Percentiles rank a stretch among this genome's conserved stretches.
phyloP scores from a whole-genome alignment of 2,113 vertebrate genomes.

The Phaetusa simplex region DNA sequence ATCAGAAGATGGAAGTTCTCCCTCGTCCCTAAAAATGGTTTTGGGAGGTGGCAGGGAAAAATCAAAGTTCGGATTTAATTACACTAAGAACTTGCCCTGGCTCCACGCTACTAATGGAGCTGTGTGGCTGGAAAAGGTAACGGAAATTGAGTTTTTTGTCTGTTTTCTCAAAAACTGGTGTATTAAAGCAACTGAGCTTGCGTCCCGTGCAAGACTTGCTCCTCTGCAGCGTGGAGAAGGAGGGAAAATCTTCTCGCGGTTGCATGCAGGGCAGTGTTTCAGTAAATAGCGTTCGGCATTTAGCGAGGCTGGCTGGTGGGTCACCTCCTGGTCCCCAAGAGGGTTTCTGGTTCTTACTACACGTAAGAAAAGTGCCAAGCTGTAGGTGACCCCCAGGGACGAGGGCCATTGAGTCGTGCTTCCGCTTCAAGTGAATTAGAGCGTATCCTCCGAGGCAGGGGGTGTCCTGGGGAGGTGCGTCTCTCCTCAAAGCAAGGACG shows the following conservation, averaged over 20 bases:
- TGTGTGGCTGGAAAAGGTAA: neutral
- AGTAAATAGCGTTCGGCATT: fast-evolving
- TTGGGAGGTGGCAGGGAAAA: neutral
- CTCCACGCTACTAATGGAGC: neutral
- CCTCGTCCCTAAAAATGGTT: neutral
- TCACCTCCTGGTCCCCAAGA: neutral
- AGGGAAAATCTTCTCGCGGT: neutral
- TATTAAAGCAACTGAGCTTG: neutral
- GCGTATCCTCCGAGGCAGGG: fast-evolving
- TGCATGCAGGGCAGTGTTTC: neutral
- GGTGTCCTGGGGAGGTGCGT: fast-evolving
- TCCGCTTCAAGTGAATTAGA: neutral
- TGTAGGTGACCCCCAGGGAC: neutral
- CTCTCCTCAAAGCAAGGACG: neutral
- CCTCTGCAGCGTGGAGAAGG: neutral
- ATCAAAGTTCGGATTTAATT: neutral
- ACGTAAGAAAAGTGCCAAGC: neutral
- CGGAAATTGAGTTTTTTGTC: neutral
- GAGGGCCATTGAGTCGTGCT: neutral
- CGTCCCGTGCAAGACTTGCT: neutral
- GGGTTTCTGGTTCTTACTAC: fast-evolving
- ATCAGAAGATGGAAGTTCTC: neutral
- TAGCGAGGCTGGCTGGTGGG: neutral
- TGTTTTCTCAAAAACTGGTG: neutral
- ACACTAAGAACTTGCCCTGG: neutral